These are phyloP conservation scores for Panorpa germanica DNA, from an alignment of 2,888 invertebrate species.

Conservation along the genomic window DNA sequence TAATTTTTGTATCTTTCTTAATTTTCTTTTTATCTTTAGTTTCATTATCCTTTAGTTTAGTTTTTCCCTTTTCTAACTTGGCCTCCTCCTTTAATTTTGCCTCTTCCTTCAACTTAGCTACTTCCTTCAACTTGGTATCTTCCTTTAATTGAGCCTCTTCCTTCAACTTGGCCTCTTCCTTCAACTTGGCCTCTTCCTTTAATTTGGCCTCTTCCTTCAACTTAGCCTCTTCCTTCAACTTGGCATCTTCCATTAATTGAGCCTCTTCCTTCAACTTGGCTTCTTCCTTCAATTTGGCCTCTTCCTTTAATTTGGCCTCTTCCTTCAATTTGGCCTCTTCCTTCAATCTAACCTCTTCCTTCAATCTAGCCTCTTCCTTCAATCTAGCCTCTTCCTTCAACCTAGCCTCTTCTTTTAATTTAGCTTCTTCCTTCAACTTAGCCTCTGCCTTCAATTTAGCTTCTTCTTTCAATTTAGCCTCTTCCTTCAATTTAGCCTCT, in stretches of 20 bases:
- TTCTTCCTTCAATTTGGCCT: constrained; percentile 8
- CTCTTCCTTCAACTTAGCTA: constrained; percentile 7
- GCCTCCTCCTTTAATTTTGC: constrained; percentile 8
- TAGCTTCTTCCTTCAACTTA: constrained; percentile 12
- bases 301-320: constrained; percentile 13
- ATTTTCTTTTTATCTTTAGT: constrained; percentile 9
- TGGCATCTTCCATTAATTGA: constrained; percentile 10
- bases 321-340: constrained; percentile 13
- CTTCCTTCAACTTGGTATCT: no score
- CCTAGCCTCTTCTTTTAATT: constrained; percentile 12
- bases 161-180: constrained; percentile 10
- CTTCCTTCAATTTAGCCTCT: constrained; percentile 11
- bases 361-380: constrained; percentile 11
- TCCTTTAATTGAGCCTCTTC: constrained; percentile 8
- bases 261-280: constrained; percentile 11
- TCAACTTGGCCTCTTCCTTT: constrained; percentile 9
- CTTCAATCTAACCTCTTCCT: constrained; percentile 13
- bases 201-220: constrained; percentile 9
- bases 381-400: constrained; percentile 11
- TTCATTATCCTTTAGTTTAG: constrained; percentile 7
- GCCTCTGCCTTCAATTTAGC: constrained; percentile 12
- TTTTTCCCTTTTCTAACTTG: constrained; percentile 10
- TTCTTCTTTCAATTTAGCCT: constrained; percentile 11
- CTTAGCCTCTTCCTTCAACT: constrained; percentile 8
- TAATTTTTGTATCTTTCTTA: constrained; percentile 5